Conservation (phyloP, 2,113 vertebrate species). For the Apodemus speciosus region DNA sequence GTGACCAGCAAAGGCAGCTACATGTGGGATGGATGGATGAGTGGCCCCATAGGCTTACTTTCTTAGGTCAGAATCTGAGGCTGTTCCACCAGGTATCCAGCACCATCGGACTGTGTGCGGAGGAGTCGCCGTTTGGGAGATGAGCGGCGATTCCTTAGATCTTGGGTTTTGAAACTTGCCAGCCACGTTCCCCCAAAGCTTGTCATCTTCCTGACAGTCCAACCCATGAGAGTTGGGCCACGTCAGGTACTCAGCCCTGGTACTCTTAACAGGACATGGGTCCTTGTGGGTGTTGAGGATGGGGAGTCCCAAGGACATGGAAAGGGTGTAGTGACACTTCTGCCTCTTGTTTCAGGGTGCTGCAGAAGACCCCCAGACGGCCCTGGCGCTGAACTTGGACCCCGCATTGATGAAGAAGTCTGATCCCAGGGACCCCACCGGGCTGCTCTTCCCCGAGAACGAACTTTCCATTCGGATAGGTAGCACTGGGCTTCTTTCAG, state of each 20-base stretch:
- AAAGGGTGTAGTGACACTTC: neutral
- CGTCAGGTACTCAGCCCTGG: neutral
- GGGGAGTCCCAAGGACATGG: neutral
- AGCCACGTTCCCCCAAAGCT: neutral
- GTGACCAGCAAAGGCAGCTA: neutral
- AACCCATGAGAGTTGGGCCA: neutral
- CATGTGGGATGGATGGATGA: fast-evolving
- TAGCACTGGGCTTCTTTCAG: constrained; percentile 91
- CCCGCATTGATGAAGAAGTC: constrained; percentile 85
- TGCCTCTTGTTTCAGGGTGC: constrained; percentile 87
- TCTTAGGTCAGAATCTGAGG: no score
- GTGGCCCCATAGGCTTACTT: neutral
- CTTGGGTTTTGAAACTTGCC: neutral
- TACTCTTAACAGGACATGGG: neutral
- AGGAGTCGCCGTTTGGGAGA: neutral
- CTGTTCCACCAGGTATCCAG: fast-evolving
- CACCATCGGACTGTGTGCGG: neutral
- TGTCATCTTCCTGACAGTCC: neutral
- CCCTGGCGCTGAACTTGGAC: constrained; percentile 85
- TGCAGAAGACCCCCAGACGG: constrained; percentile 84
- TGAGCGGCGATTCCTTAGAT: neutral
- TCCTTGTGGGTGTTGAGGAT: neutral
- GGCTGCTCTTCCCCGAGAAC: constrained; percentile 65
- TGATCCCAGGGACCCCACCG: constrained; percentile 56
- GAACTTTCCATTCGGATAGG: constrained; percentile 96